Evolutionary conservation across 2,113 vertebrate genomes (phyloP).

Genomic region (Kryptolebias marmoratus): DNA sequence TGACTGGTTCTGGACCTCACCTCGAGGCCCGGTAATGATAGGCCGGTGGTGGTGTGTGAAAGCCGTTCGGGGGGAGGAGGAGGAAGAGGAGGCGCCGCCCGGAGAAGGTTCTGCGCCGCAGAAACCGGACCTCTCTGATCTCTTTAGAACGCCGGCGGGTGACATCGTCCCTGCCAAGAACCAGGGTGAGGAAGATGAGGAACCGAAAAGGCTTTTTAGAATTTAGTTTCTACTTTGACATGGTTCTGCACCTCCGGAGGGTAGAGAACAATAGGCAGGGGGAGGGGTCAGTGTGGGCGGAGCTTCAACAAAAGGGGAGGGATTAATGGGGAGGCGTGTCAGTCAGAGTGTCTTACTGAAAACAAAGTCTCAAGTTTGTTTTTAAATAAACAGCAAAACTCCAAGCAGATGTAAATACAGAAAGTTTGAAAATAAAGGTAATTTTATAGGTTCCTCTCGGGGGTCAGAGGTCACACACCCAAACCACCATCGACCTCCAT

Average conservation of each 20-base stretch:
- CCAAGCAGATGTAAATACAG: too few species aligned
- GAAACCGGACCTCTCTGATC: conserved; percentile 98
- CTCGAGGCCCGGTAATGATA: conserved; percentile 98
- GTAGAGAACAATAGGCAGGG: too few species aligned
- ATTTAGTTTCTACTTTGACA: not conserved
- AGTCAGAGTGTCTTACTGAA: too few species aligned
- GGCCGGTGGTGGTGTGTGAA: conserved; percentile 98
- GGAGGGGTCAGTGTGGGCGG: too few species aligned
- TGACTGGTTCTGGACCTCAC: conserved; percentile 83
- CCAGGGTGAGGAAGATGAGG: conserved; percentile 78
- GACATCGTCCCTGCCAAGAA: conserved; percentile 95
- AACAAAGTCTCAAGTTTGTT: too few species aligned
- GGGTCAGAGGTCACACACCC: too few species aligned
- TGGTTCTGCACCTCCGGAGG: not conserved
- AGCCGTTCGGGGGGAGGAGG: conserved; percentile 90
- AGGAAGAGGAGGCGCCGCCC: conserved; percentile 1
- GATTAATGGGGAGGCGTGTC: too few species aligned
- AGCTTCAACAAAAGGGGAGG: too few species aligned
- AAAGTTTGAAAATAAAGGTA: too few species aligned
- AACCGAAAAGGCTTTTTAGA: conserved; percentile 3
- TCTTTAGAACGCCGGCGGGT: conserved; percentile 94
- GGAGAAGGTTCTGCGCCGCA: conserved; percentile 81
- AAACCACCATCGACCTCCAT: too few species aligned
- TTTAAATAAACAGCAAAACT: too few species aligned
- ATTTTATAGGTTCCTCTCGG: too few species aligned